phyloP scores from a whole-genome alignment of 2,113 vertebrate species.

The Seriola quinqueradiata region DNA sequence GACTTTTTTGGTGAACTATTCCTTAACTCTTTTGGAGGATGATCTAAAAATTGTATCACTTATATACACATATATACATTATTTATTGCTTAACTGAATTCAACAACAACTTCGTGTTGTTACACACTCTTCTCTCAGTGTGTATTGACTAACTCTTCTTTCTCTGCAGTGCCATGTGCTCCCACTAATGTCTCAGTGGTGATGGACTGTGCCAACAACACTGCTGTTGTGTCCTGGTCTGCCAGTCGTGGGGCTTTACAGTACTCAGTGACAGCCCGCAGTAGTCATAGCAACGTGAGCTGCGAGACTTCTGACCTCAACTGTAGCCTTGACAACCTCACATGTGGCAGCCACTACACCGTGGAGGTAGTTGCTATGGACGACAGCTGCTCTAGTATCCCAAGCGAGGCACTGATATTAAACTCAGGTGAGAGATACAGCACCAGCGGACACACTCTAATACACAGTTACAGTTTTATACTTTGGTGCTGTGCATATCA shows the following conservation, averaged over 20 bases:
- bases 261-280: conserved; percentile 67
- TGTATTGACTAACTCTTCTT: not conserved
- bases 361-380: conserved; percentile 66
- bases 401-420: conserved; percentile 62
- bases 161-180: conserved; percentile 74
- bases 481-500: not conserved
- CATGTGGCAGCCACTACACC: conserved; percentile 70
- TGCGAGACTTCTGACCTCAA: conserved; percentile 58
- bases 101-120: not conserved
- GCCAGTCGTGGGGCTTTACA: conserved; percentile 63
- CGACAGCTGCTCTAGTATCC: conserved; percentile 70
- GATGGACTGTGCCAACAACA: conserved; percentile 71
- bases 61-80: not conserved
- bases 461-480: not conserved
- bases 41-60: not conserved
- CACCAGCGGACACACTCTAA: not conserved
- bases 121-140: not conserved
- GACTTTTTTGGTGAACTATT: not conserved
- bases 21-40: not conserved
- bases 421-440: conserved; percentile 69
- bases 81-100: not conserved
- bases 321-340: conserved; percentile 64
- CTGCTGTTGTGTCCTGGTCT: conserved; percentile 75
- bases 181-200: conserved; percentile 63
- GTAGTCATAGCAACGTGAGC: conserved; percentile 51